phyloP scores from a whole-genome alignment of 2,797 vertebrate species.

The Semotilus atromaculatus region DNA sequence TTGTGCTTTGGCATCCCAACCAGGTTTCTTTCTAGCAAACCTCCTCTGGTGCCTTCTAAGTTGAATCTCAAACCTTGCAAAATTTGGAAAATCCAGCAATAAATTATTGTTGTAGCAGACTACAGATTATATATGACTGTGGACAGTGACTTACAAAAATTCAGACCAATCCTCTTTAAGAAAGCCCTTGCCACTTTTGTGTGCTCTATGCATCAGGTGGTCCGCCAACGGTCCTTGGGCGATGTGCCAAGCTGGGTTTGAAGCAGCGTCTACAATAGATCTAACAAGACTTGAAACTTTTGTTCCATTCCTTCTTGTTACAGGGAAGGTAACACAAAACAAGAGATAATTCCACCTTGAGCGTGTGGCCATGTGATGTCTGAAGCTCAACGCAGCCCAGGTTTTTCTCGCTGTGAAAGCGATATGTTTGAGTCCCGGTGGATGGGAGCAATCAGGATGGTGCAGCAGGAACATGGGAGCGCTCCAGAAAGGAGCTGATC shows the following conservation, averaged over 20 bases:
- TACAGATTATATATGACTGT: not conserved
- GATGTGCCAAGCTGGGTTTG: not conserved
- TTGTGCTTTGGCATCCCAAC: not conserved
- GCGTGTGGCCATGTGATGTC: slow-evolving; percentile 2
- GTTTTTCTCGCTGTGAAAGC: slow-evolving; percentile 18
- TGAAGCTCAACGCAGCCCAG: slow-evolving; percentile 5
- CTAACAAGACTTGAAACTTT: not conserved
- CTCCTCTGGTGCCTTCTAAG: not conserved
- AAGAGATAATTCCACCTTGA: not conserved
- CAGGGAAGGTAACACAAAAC: slow-evolving; percentile 11
- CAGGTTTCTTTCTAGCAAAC: not conserved
- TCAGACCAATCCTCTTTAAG: not conserved
- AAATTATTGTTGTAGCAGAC: not conserved
- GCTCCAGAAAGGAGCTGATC: slow-evolving; percentile 52
- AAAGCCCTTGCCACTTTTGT: not conserved
- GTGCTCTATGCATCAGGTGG: not conserved
- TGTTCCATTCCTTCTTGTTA: not conserved
- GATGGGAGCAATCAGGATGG: slow-evolving; percentile 28
- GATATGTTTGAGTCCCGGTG: slow-evolving; percentile 28
- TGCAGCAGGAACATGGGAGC: slow-evolving; percentile 38
- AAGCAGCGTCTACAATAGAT: not conserved
- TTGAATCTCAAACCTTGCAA: not conserved
- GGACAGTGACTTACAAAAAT: not conserved
- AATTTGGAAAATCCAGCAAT: not conserved
- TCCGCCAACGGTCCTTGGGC: not conserved